Conservation (phyloP, 2,113 vertebrate species). For the Pantherophis guttatus region DNA sequence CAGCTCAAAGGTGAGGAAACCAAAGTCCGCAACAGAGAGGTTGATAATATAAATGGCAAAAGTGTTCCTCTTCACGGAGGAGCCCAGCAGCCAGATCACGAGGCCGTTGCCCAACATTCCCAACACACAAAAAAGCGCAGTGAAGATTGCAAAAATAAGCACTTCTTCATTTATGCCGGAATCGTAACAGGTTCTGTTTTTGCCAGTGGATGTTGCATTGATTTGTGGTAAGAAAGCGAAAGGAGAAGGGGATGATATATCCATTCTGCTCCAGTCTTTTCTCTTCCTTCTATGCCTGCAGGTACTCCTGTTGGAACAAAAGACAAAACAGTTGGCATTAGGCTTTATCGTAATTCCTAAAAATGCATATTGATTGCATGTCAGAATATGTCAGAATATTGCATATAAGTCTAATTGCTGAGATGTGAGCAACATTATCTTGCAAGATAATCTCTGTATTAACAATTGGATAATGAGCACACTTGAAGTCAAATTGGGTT, state of each 20-base stretch:
- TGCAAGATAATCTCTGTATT: not conserved
- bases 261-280: not conserved
- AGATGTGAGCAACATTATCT: not conserved
- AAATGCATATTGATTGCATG: not conserved
- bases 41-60: slow-evolving; percentile 3
- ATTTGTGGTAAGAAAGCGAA: not conserved
- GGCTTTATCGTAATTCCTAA: not conserved
- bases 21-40: slow-evolving; percentile 3
- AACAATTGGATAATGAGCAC: not conserved
- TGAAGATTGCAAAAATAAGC: too few relatives aligned
- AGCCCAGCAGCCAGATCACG: slow-evolving; percentile 4
- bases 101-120: slow-evolving; percentile 13
- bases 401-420: not conserved
- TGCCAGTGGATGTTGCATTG: not conserved
- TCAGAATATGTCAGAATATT: not conserved
- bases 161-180: not conserved
- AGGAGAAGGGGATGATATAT: not conserved
- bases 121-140: not conserved
- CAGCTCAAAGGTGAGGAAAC: not conserved
- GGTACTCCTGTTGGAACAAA: not conserved
- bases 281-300: not conserved
- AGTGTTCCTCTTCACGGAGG: not conserved
- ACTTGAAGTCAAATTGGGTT: not conserved
- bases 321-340: not conserved
- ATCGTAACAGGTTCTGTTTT: not conserved